Evolutionary conservation across 2,797 vertebrate species (phyloP), one percentile per base, ranked within the genome.

Genomic region (Tadarida brasiliensis): DNA sequence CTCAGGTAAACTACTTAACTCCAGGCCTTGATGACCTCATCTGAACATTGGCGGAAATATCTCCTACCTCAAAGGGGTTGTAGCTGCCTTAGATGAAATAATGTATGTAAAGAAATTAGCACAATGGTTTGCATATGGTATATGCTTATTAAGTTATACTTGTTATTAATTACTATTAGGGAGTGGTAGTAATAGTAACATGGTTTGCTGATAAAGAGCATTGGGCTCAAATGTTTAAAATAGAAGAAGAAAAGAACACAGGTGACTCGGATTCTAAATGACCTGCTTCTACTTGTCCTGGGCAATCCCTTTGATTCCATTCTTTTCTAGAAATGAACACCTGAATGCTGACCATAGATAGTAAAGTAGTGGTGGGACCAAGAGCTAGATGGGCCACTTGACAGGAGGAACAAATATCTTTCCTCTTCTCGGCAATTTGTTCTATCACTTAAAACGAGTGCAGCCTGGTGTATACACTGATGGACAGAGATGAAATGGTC

Each of bases 191-290:
- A 19, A 67, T 74, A 67, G 15, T 87, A 76, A 35, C 2, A 56
- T 47, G 57, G 35, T 65, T 95, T 89, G 26, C 47, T 82, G 30
- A n/a, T 11, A 61, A 91, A 94, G 14, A 80, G 2, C 39, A 63
- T 71, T 77, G 73, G 44, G 28, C 12, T 87, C 19, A 44, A 80
- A 81, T 83, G 30, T 93, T 93, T 54, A 83, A 97, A 85, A 82
- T 16, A 82, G 26, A 71, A 54, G 61, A 57, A 56, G 2, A 63
- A 77, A 88, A 89, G 17, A 59, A 94, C 84, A 3, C 10, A 35
- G 67, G 12, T 73, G 30, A 1, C 3, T 73, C 20, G 4, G n/a
- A 4, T 49, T 77, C 39, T 61, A 59, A 82, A 20, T 83, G 39
- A 87, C 7, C 11, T 56, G 5, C 11, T 44, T 20, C 3, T 78